Percentiles rank a stretch among this genome's conserved stretches.
phyloP scores from a whole-genome alignment of 2,888 invertebrate genomes.

The Byasa hedistus region DNA sequence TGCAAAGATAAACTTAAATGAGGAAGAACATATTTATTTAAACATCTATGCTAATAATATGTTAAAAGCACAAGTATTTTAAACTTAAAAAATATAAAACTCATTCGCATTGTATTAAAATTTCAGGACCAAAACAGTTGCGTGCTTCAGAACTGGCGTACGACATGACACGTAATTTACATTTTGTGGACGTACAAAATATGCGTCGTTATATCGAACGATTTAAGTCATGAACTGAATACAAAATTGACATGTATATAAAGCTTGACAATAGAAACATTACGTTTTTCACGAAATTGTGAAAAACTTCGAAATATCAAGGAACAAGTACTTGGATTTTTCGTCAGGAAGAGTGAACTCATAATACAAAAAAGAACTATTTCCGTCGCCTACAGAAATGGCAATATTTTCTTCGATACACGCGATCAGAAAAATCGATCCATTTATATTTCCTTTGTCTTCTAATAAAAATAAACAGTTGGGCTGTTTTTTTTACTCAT shows the following conservation, averaged over 20 bases:
- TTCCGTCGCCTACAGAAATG: not conserved
- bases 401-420: not conserved
- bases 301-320: not conserved
- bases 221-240: not conserved
- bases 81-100: not conserved
- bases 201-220: constrained; percentile 3
- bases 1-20: no score
- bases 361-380: not conserved
- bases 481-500: no score
- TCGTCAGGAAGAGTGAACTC: not conserved
- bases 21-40: no score
- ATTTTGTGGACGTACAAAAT: constrained; percentile 19
- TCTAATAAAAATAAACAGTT: not conserved
- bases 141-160: constrained; percentile 24
- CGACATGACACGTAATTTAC: constrained; percentile 29
- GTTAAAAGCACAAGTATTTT: no score
- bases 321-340: not conserved
- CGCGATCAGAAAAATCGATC: not conserved
- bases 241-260: constrained; percentile 2
- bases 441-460: not conserved
- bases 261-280: not conserved
- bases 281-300: not conserved
- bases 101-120: constrained; percentile 16
- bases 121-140: constrained; percentile 19
- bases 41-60: no score